Conservation (phyloP, 2,888 invertebrate species). For the Charanyca ferruginea region DNA sequence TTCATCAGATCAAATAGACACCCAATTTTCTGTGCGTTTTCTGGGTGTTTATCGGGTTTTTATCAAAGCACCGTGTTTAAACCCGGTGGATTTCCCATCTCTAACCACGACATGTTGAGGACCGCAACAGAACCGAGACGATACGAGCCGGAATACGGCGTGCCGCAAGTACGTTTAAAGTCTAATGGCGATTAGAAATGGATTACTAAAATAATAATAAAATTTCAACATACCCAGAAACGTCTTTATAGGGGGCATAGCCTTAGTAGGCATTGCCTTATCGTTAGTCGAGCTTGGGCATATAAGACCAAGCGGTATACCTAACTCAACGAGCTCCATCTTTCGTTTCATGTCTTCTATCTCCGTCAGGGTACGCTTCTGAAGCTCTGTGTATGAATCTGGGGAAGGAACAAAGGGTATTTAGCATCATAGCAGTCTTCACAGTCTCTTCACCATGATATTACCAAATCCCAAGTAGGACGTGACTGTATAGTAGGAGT, state of each 20-base stretch:
- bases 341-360: slow-evolving; percentile 89
- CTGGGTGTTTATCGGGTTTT: too few species aligned
- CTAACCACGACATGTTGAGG: too few species aligned
- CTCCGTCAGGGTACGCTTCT: slow-evolving; percentile 81
- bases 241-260: slow-evolving; percentile 88
- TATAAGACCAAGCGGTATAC: slow-evolving; percentile 87
- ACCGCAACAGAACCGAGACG: too few species aligned
- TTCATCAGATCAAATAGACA: too few species aligned
- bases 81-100: too few species aligned
- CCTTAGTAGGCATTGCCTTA: slow-evolving; percentile 88
- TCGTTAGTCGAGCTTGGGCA: slow-evolving; percentile 81
- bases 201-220: neutral
- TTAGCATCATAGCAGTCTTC: neutral
- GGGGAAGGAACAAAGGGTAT: slow-evolving; percentile 6
- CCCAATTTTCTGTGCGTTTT: too few species aligned
- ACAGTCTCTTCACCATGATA: neutral
- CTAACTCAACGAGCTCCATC: slow-evolving; percentile 86
- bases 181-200: too few species aligned
- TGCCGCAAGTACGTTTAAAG: too few species aligned
- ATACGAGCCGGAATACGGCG: too few species aligned
- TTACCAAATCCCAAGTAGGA: too few species aligned
- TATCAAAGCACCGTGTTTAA: too few species aligned
- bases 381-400: slow-evolving; percentile 74
- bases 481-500: too few species aligned
- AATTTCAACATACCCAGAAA: slow-evolving; percentile 79